phyloP scores from a whole-genome alignment of 2,113 vertebrate genomes.

The Barnardius zonarius region DNA sequence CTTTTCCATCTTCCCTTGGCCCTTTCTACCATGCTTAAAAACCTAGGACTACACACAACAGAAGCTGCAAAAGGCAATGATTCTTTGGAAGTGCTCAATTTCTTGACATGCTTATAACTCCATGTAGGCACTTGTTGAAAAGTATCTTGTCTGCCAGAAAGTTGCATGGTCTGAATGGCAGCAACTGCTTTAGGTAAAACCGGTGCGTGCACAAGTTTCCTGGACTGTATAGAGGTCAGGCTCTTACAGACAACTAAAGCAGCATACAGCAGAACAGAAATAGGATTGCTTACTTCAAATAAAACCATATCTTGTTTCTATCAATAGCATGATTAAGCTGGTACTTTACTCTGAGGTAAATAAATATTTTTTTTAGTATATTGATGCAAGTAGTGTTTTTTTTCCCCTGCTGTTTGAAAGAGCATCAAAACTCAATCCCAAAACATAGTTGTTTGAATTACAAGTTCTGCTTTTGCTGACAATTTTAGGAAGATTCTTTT shows the following conservation, averaged over 20 bases:
- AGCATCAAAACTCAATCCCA: not conserved
- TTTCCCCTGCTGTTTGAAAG: not conserved
- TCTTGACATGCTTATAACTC: not conserved
- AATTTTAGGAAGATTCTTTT: not conserved
- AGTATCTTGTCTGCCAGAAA: not conserved
- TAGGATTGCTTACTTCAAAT: not conserved
- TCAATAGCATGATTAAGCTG: not conserved
- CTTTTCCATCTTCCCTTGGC: not conserved
- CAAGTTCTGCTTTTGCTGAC: not conserved
- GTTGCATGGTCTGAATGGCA: not conserved
- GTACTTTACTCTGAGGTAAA: not conserved
- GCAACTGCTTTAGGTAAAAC: not conserved
- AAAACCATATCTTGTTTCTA: not conserved
- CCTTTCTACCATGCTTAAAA: not conserved
- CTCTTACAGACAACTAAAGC: not conserved
- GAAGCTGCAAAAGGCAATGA: not conserved
- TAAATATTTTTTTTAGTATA: not conserved
- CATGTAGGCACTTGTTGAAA: not conserved
- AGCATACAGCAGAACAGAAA: not conserved
- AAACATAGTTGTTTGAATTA: not conserved
- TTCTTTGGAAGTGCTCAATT: not conserved
- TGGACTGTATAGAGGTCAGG: not conserved
- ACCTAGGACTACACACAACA: not conserved
- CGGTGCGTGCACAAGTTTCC: not conserved
- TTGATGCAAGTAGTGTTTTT: not conserved